A percentile compares a stretch with the other conserved stretches of the same genome.
phyloP scores from a whole-genome alignment of 53 echinoderm and acorn worm species.

The Stichopus horrens region DNA sequence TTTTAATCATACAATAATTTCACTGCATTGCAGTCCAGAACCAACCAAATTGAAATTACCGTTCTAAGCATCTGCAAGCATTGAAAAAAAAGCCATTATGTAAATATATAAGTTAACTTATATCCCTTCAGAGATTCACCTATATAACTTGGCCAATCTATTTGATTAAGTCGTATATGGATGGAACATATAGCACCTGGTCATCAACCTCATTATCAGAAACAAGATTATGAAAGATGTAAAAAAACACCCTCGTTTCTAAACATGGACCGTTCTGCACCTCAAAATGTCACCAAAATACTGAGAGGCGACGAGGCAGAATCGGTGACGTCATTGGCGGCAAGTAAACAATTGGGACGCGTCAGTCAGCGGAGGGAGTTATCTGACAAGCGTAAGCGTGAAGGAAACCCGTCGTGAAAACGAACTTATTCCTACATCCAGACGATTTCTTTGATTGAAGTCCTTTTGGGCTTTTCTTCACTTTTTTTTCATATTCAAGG shows the following conservation, averaged over 20 bases:
- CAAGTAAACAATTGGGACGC: not conserved
- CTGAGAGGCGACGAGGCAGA: slow-evolving; percentile 1
- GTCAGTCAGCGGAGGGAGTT: not conserved
- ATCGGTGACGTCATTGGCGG: slow-evolving; percentile 2
- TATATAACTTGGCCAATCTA: too few relatives aligned
- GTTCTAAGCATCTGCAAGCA: not conserved
- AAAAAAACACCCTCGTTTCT: not conserved
- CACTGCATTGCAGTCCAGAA: too few relatives aligned
- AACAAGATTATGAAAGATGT: too few relatives aligned
- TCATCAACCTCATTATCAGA: not conserved
- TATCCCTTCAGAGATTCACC: not conserved
- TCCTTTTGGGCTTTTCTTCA: not conserved
- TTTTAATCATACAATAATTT: too few relatives aligned
- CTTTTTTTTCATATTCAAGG: not conserved
- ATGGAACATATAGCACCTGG: not conserved
- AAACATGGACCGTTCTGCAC: not conserved
- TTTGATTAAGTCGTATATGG: too few relatives aligned
- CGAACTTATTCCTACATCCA: not conserved
- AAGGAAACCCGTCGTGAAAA: not conserved
- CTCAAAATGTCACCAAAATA: slow-evolving; percentile 2
- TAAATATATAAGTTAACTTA: not conserved
- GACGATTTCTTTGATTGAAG: not conserved
- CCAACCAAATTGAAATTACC: too few relatives aligned
- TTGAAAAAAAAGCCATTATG: not conserved
- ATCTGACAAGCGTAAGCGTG: not conserved